These are phyloP conservation scores for Musca vetustissima DNA, from an alignment of 1,140 invertebrate genomes.

Conservation along the genomic window DNA sequence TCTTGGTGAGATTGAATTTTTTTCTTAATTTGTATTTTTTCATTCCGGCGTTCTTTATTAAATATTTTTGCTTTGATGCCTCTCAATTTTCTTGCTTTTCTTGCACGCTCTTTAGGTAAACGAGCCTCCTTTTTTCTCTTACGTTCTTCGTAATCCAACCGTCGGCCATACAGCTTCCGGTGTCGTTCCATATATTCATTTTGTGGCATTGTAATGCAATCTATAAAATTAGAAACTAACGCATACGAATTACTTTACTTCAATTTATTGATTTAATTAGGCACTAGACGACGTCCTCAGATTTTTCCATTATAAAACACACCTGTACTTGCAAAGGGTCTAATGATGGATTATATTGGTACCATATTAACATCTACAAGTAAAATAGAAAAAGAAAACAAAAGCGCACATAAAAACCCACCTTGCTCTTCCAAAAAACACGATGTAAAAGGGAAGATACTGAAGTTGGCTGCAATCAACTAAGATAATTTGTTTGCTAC, in stretches of 20 bases:
- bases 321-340: not conserved
- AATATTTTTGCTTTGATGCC: slow-evolving; percentile 98
- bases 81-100: slow-evolving; percentile 87
- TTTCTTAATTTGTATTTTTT: slow-evolving; percentile 99
- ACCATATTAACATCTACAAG: not conserved
- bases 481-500: no score
- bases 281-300: not conserved
- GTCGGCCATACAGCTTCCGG: slow-evolving; percentile 91
- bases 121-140: slow-evolving; percentile 95
- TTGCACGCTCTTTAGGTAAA: slow-evolving; percentile 84
- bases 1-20: slow-evolving; percentile 93
- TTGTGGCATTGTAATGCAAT: slow-evolving; percentile 84
- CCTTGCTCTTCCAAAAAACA: slow-evolving; percentile 1
- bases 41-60: slow-evolving; percentile 93
- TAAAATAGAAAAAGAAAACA: not conserved
- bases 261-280: not conserved
- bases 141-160: slow-evolving; percentile 96
- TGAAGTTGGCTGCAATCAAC: slow-evolving; percentile 3
- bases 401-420: slow-evolving; percentile 7
- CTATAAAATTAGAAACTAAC: slow-evolving; percentile 23
- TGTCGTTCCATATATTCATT: slow-evolving; percentile 99
- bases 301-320: not conserved
- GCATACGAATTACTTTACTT: slow-evolving; percentile 19
- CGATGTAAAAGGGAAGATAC: slow-evolving; percentile 25
- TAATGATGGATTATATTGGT: not conserved